Base-by-base conservation (phyloP, 2,113 vertebrate species). In the Semicossyphus pulcher region DNA sequence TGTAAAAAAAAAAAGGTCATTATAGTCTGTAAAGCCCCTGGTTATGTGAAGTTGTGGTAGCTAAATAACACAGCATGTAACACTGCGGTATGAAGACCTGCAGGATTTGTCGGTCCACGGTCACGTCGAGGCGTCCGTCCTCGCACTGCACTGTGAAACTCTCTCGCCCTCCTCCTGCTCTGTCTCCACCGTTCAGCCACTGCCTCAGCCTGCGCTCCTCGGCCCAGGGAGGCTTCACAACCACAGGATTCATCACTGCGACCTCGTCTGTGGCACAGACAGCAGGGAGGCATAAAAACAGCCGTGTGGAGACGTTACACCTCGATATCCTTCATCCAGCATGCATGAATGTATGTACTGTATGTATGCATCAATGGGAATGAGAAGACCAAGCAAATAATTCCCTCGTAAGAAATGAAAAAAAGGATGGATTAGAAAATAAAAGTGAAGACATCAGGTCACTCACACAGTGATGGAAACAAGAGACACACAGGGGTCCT, bases 71-170 rank as follows among this genome's bases (percentile, higher is more conserved):
- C n/a, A n/a, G 32, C 10, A 36, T 41, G 14, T 52, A 54, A 52
- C 44, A 47, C 42, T 47, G 28, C 59, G 32, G 42, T 49, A 42
- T 68, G 20, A 44, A 51, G 29, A 94, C 94, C 93, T 94, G 85
- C 66, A 93, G 81, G 71, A 76, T 36, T 48, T 52, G 76, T 29
- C 10, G 78, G 65, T 93, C 89, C 63, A 93, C 51, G 0, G 60
- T 62, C 67, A 94, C 84, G 1, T 71, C 84, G 65, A 94, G 89
- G 47, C 48, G 87, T 59, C 92, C 92, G 0, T 81, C 89, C 15
- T 87, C 84, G 81, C 92, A 94, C 77, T 74, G 86, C 53, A 90
- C 89, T 3, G 75, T 80, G 51, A 94, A 51, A 44, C 85, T 85
- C 52, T 86, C 77, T 3, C 1, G 36, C 1, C 60, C 74, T 67